A percentile compares a stretch with the other conserved stretches of the same genome.
Conservation (phyloP, 2,113 vertebrate genomes). For the Platysteira castanea region DNA sequence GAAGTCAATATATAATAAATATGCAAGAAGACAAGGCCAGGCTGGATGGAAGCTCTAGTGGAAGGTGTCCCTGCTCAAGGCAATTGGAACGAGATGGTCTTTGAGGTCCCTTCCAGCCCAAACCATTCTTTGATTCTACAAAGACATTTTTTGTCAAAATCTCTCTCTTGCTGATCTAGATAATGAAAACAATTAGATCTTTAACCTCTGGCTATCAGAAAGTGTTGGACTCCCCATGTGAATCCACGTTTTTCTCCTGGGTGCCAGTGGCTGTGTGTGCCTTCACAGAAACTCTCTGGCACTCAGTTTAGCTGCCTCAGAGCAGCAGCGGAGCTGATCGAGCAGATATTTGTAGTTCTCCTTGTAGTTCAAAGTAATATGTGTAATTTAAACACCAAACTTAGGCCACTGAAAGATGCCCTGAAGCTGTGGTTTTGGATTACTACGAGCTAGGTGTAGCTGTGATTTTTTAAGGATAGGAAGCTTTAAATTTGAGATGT, state of each 20-base stretch:
- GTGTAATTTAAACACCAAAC: not conserved
- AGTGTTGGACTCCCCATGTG: not conserved
- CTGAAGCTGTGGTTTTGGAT: not conserved
- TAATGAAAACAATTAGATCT: not conserved
- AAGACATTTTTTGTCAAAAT: not conserved
- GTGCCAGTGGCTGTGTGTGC: not conserved
- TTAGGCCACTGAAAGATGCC: not conserved
- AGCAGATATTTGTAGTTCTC: not conserved
- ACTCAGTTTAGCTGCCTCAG: not conserved
- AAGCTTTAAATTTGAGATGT: not conserved
- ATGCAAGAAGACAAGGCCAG: not conserved
- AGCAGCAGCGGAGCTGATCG: not conserved
- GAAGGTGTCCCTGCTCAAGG: not conserved
- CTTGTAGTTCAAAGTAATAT: not conserved
- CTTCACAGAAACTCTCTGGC: not conserved
- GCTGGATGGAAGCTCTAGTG: not conserved
- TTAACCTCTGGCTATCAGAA: not conserved
- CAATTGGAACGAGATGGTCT: not conserved
- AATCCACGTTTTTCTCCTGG: not conserved
- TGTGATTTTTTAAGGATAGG: not conserved
- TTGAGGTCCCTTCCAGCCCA: not conserved
- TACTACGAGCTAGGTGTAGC: not conserved
- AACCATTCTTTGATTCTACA: not conserved
- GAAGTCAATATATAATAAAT: not conserved
- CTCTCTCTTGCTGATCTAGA: not conserved